Base-by-base conservation (phyloP, 2,797 vertebrate species). In the Gymnoscopelus braueri region DNA sequence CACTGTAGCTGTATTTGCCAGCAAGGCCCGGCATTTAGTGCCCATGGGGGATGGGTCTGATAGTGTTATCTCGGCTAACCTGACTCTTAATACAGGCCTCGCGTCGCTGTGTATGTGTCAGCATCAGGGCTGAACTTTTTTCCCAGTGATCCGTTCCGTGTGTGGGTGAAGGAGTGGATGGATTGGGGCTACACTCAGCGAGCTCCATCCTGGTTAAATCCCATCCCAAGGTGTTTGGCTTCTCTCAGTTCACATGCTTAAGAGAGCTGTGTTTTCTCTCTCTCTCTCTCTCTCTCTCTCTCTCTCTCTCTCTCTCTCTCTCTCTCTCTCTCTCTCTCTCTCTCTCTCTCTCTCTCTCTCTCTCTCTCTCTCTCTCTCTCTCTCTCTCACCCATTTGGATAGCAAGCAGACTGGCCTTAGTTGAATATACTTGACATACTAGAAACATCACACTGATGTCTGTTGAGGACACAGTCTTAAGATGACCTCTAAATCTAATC, bases 21-120 rank as follows among this genome's bases (percentile, higher is more conserved):
- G 92, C 84, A 87, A 92, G 90, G 86, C 90, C 87, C 77, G 69
- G 87, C 86, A 81, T 90, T 84, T 75, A 79, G 81, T 80, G 84
- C 88, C 91, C 89, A 72, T 81, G 91, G 93, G 39, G 93, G 91
- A 92, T 89, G 83, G 29, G 82, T 72, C 92, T 92, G 92, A 94
- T 94, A 93, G 92, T 67, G 92, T 94, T 94, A 94, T 94, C 93
- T 92, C 81, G 80, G 83, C 91, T 93, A 94, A 95, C 93, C 93
- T 94, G 93, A 92, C 90, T 92, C 86, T 44, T 93, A 93, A 93
- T 93, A 93, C 89, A 87, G 88, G 89, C 88, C 88, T 88, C 78
- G 86, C 89, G 87, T 86, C 23, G 77, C 91, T 88, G 92, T 87
- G 92, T 90, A 89, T 87, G 82, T 91, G 91, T 93, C 89, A 77